phyloP scores from a whole-genome alignment of 2,797 vertebrate genomes.

The Caiman crocodilus region DNA sequence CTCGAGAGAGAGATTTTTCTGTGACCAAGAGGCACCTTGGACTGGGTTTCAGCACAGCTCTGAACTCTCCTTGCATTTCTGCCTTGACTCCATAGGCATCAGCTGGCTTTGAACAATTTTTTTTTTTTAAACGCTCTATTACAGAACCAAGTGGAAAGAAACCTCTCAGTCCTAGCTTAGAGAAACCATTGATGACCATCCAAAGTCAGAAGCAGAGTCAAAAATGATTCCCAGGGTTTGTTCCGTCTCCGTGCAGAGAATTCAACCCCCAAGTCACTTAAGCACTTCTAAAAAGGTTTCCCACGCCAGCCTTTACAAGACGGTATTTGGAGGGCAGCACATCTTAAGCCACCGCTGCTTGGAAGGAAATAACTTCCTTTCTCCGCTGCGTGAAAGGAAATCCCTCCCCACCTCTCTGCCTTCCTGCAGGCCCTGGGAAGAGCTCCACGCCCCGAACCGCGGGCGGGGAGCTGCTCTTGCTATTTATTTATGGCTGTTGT shows the following conservation, averaged over 20 bases:
- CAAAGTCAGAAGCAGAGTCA: background rate
- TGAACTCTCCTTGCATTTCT: background rate
- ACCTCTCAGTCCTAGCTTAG: background rate
- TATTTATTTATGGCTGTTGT: background rate
- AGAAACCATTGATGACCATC: background rate
- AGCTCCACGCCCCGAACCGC: background rate
- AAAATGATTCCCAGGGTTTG: background rate
- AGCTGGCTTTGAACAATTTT: background rate
- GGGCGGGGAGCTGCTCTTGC: background rate
- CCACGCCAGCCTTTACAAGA: background rate
- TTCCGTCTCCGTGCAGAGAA: background rate
- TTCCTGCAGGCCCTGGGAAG: background rate
- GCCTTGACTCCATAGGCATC: background rate
- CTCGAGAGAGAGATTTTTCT: background rate
- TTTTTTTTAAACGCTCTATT: background rate
- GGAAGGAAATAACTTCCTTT: background rate
- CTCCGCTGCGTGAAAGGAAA: background rate
- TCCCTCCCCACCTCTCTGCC: background rate
- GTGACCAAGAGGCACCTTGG: background rate
- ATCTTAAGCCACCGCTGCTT: background rate
- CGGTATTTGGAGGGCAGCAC: background rate
- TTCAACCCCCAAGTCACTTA: fast-evolving
- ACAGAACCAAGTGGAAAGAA: background rate
- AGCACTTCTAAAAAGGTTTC: background rate
- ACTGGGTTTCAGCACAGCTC: background rate